phyloP scores from a whole-genome alignment of 2,113 vertebrate species.

The Aldabrachelys gigantea region DNA sequence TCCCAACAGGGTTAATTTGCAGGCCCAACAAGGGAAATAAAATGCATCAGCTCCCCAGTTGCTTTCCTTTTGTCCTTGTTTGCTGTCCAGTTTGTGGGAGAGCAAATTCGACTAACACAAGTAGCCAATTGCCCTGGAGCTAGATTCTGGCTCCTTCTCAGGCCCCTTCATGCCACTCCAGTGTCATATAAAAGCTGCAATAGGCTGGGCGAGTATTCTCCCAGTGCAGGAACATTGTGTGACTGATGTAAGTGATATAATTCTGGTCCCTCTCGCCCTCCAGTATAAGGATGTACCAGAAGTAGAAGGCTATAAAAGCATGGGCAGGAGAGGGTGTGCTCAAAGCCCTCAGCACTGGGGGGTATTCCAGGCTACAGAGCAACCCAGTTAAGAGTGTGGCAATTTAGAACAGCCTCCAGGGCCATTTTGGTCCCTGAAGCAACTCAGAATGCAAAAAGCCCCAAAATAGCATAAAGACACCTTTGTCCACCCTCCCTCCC shows the following conservation, averaged over 20 bases:
- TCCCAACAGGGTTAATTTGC: conserved; percentile 70
- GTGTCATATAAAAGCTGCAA: not conserved
- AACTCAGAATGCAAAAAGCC: not conserved
- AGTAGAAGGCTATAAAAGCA: not conserved
- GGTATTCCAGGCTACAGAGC: not conserved
- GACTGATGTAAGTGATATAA: not conserved
- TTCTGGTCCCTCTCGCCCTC: not conserved
- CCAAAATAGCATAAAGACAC: not conserved
- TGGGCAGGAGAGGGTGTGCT: not conserved
- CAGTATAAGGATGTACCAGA: rapidly evolving
- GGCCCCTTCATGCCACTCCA: not conserved
- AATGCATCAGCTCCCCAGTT: conserved; percentile 41
- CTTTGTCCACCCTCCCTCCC: not conserved
- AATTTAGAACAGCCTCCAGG: not conserved
- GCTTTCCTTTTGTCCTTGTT: conserved; percentile 39
- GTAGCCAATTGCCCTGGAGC: not conserved
- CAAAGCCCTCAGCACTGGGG: not conserved
- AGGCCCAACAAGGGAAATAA: conserved; percentile 48
- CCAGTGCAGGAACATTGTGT: not conserved
- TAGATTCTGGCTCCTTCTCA: not conserved
- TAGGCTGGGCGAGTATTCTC: not conserved
- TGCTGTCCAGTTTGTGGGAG: conserved; percentile 32
- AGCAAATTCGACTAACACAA: conserved; percentile 9
- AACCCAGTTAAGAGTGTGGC: not conserved
- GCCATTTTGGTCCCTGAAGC: not conserved